phyloP scores from a whole-genome alignment of 2,113 vertebrate species.

The Vireo altiloquus region DNA sequence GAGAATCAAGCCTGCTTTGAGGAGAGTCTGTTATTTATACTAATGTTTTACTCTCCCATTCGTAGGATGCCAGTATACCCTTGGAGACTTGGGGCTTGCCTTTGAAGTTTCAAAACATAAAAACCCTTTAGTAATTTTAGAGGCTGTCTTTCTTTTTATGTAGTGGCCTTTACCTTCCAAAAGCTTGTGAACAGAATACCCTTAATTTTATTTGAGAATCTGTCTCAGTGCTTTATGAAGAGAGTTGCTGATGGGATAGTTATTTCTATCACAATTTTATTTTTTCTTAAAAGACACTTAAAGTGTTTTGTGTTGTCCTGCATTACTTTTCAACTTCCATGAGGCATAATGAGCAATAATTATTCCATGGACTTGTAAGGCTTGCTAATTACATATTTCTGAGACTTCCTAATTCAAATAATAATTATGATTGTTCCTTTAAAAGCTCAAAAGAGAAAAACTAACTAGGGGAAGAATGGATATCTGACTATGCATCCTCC shows the following conservation, averaged over 20 bases:
- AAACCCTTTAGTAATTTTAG: background rate
- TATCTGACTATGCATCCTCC: background rate
- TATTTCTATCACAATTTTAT: background rate
- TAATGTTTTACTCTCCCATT: background rate
- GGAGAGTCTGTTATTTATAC: background rate
- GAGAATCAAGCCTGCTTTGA: background rate
- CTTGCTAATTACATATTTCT: background rate
- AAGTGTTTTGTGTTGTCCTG: background rate
- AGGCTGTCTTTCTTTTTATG: background rate
- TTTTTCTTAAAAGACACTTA: background rate
- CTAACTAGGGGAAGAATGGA: background rate
- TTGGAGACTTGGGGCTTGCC: background rate
- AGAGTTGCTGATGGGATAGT: background rate
- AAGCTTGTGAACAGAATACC: background rate
- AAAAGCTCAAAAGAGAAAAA: background rate
- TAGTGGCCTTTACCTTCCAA: background rate
- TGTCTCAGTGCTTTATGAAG: background rate
- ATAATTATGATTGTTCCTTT: background rate
- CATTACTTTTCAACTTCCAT: background rate
- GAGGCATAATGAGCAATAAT: background rate
- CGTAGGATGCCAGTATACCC: background rate
- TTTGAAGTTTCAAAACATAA: constrained; percentile 9
- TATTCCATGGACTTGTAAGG: background rate
- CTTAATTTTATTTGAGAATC: background rate
- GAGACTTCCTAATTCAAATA: background rate